Evolutionary conservation across 1,140 invertebrate genomes (phyloP).

Genomic region (Theocolax elegans): DNA sequence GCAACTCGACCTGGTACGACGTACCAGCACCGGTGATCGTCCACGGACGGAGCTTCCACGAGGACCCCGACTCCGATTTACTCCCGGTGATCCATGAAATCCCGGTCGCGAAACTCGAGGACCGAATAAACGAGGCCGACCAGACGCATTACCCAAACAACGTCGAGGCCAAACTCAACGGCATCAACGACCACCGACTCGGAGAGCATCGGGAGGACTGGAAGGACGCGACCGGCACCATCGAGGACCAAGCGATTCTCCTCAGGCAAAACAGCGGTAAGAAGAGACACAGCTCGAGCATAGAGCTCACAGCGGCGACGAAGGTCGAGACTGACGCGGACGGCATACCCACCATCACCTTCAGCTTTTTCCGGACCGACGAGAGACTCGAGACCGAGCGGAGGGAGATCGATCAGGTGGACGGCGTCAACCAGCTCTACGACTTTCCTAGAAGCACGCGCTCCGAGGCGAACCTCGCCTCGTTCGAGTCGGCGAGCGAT

Average conservation of each 20-base stretch:
- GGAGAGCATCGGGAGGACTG: neutral
- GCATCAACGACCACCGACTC: slow-evolving; percentile 8
- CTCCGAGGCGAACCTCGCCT: neutral
- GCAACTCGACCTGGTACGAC: slow-evolving; percentile 57
- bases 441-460: neutral
- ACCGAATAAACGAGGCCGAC: neutral
- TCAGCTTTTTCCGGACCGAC: slow-evolving; percentile 55
- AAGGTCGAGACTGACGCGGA: slow-evolving; percentile 53
- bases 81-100: neutral
- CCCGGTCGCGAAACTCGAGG: neutral
- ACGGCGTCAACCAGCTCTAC: neutral
- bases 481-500: neutral
- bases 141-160: slow-evolving; percentile 50
- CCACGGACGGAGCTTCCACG: slow-evolving; percentile 51
- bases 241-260: too few relatives aligned
- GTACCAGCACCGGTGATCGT: slow-evolving; percentile 55
- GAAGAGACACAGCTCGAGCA: slow-evolving; percentile 55
- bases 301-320: slow-evolving; percentile 58
- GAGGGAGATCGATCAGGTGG: slow-evolving; percentile 40
- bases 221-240: neutral
- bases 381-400: slow-evolving; percentile 39
- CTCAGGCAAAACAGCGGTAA: neutral
- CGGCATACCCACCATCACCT: slow-evolving; percentile 61
- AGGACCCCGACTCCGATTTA: slow-evolving; percentile 4
- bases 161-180: slow-evolving; percentile 40